Evolutionary conservation across 2,113 vertebrate genomes (phyloP).

Genomic region (Gavia stellata): DNA sequence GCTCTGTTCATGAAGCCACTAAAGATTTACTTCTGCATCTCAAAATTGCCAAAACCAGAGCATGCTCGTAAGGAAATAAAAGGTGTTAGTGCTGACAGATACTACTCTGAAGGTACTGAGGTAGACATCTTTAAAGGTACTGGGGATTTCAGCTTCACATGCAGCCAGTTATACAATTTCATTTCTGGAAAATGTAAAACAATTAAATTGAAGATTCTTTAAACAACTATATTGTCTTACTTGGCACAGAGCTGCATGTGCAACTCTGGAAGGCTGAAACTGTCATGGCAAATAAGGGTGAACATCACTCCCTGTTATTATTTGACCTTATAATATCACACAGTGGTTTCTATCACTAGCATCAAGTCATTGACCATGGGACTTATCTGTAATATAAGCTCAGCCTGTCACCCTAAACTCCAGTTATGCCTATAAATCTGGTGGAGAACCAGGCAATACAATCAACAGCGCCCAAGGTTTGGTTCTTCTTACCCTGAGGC

Average conservation of each 20-base stretch:
- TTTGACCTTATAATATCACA: background rate
- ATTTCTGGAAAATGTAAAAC: background rate
- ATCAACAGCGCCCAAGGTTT: background rate
- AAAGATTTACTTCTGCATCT: background rate
- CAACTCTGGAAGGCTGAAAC: background rate
- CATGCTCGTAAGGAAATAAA: rapidly evolving
- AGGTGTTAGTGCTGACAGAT: background rate
- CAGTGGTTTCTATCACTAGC: background rate
- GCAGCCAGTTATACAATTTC: background rate
- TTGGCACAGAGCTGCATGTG: background rate
- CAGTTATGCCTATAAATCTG: background rate
- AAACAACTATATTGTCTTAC: background rate
- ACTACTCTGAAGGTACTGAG: background rate
- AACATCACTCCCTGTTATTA: background rate
- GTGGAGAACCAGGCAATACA: background rate
- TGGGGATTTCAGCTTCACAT: background rate
- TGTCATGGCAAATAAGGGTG: background rate
- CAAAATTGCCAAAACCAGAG: background rate
- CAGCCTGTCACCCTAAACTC: background rate
- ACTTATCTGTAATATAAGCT: background rate
- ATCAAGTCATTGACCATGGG: background rate
- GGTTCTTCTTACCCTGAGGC: background rate
- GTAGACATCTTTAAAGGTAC: background rate
- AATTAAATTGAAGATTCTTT: background rate
- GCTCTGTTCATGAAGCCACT: background rate